Evolutionary conservation across 2,888 invertebrate genomes (phyloP), one percentile per base, ranked within the genome.

Genomic region (Hydrotaea diabolus): DNA sequence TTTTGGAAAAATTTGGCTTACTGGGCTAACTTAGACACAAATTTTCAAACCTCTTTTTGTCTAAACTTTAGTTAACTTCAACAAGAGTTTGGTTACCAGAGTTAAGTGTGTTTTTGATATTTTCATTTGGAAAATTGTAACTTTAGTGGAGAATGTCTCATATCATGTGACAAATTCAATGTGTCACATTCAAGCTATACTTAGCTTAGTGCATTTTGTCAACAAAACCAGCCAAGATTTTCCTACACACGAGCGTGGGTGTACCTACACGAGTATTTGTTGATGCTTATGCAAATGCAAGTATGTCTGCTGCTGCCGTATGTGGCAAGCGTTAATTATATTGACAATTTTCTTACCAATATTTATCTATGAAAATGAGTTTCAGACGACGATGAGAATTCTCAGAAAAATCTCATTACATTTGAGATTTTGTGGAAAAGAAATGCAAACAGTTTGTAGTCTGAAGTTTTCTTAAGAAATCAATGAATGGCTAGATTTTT

Each of bases 341-440:
- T 74, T 11, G 62, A 77, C 80, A 83, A 83, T 80, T 80, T 66
- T 36, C 73, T 73, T 26, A 64, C 43, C 46, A 76, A 76, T 79
- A 76, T 83, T 82, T 83, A 59, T 49, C 75, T 83, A 79, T 83
- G 83, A 11, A 79, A 83, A 83, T 83, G n/a, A 69, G 77, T 66
- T 26, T 74, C 26, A 57, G 57, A 43, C 23, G 26, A 59, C 19
- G 49, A 49, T 49, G 49, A 49, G n/a, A 59, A 23, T 59, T 59
- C 59, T 23, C 59, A 59, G 59, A 59, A 59, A n/a, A 59, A 49
- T 23, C 11, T 26, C 13, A 26, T 26, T 23, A 59, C 23, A 23
- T 26, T 23, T 69, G 26, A 76, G 53, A 62, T 69, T 49, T 80
- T 69, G 71, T 53, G 62, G 17, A 59, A 26, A 23, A 64, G 39